Percentiles rank a stretch among this genome's conserved stretches.
phyloP scores from a whole-genome alignment of 2,113 vertebrate genomes.

The Dasypus novemcinctus region DNA sequence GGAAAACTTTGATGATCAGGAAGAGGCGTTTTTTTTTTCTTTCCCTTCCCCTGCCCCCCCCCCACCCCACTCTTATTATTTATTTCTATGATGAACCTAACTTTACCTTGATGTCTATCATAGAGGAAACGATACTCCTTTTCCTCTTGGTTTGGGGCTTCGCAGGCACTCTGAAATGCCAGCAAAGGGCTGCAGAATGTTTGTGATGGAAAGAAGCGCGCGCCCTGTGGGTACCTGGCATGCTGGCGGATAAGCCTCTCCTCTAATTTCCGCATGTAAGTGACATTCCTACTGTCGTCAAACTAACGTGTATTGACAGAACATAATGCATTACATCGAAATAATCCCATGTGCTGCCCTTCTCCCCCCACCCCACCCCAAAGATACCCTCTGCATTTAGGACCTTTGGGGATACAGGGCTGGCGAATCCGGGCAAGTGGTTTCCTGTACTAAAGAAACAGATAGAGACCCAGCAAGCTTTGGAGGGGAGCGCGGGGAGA shows the following conservation, averaged over 20 bases:
- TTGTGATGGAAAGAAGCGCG: constrained; percentile 27
- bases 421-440: constrained; percentile 71
- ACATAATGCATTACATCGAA: constrained; percentile 70
- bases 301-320: constrained; percentile 72
- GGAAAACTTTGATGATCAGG: neutral
- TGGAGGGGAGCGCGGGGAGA: neutral
- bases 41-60: neutral
- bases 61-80: neutral
- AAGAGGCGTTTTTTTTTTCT: neutral
- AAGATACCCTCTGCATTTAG: constrained; percentile 64
- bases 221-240: constrained; percentile 62
- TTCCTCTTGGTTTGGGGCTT: neutral
- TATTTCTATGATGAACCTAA: neutral
- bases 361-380: constrained; percentile 11
- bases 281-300: constrained; percentile 73
- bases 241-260: constrained; percentile 67
- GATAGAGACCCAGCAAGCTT: neutral
- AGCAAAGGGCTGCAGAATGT: constrained; percentile 63
- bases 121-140: neutral
- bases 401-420: constrained; percentile 73
- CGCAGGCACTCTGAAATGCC: constrained; percentile 50
- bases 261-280: constrained; percentile 78
- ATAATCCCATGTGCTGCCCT: constrained; percentile 69
- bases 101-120: neutral
- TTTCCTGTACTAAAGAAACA: constrained; percentile 69